phyloP scores from a whole-genome alignment of 2,888 invertebrate genomes.

The Catocala fraxini region DNA sequence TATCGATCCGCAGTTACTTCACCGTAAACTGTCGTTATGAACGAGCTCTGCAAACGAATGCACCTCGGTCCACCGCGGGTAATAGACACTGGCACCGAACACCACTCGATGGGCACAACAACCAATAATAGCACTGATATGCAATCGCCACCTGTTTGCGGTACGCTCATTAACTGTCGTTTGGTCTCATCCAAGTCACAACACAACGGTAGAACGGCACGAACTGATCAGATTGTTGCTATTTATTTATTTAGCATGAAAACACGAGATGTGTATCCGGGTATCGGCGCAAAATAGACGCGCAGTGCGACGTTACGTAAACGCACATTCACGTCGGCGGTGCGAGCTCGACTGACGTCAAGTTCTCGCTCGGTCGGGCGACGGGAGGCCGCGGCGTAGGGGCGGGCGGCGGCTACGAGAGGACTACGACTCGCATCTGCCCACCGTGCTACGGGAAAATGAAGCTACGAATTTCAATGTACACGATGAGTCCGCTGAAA shows the following conservation, averaged over 20 bases:
- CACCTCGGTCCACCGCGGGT: conserved; percentile 64
- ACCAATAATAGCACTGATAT: conserved; percentile 74
- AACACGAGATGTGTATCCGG: conserved; percentile 53
- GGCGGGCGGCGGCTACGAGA: conserved; percentile 70
- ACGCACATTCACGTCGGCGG: conserved; percentile 59
- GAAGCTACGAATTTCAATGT: conserved; percentile 71
- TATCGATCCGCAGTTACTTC: conserved; percentile 74
- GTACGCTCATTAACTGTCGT: conserved; percentile 45
- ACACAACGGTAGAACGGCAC: conserved; percentile 28
- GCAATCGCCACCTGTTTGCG: conserved; percentile 75
- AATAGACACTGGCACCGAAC: conserved; percentile 68
- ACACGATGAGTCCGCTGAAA: conserved; percentile 59
- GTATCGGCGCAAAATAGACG: conserved; percentile 56
- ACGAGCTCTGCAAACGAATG: conserved; percentile 60
- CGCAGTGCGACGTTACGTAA: conserved; percentile 23
- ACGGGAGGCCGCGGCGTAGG: conserved; percentile 56
- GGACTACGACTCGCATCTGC: conserved; percentile 76
- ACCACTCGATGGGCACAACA: conserved; percentile 66
- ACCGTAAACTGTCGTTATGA: conserved; percentile 49
- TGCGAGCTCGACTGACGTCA: conserved; percentile 79
- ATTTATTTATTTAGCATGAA: conserved; percentile 46
- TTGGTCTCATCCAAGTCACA: conserved; percentile 47
- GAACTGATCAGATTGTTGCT: conserved; percentile 36
- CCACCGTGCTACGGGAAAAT: conserved; percentile 78
- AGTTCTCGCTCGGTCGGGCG: conserved; percentile 55